Percentiles rank a stretch among this genome's conserved stretches.
phyloP scores from a whole-genome alignment of 2,797 vertebrate genomes.

The Ciconia nigra region DNA sequence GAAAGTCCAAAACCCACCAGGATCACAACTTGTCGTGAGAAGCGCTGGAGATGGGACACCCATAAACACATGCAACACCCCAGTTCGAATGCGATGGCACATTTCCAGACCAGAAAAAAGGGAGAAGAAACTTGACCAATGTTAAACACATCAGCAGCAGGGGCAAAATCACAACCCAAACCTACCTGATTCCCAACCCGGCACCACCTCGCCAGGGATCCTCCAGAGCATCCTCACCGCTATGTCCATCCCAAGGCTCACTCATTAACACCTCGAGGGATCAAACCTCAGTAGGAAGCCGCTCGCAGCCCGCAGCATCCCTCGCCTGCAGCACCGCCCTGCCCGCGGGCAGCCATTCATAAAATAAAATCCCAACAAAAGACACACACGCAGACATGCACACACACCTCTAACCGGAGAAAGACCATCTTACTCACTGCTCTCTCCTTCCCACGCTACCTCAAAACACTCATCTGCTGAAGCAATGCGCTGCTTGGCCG shows the following conservation, averaged over 20 bases:
- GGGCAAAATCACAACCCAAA: neutral
- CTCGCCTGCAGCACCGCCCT: neutral
- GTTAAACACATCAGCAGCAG: neutral
- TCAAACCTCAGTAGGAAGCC: neutral
- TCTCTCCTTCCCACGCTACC: slow-evolving; percentile 69
- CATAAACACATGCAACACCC: neutral
- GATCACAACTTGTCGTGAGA: neutral
- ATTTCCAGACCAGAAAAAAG: neutral
- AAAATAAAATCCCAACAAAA: slow-evolving; percentile 4
- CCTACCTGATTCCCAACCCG: neutral
- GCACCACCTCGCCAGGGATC: neutral
- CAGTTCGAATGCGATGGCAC: accelerated
- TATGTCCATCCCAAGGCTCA: accelerated
- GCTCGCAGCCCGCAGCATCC: neutral
- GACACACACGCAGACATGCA: neutral
- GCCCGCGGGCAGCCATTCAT: neutral
- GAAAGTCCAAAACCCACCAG: neutral
- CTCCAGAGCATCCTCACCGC: neutral
- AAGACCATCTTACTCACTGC: slow-evolving; percentile 66
- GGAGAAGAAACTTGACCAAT: neutral
- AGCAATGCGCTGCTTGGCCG: slow-evolving; percentile 71
- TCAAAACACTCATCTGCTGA: slow-evolving; percentile 70
- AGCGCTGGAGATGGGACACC: neutral
- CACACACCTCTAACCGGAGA: slow-evolving; percentile 64
- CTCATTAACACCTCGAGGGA: neutral